A percentile compares a stretch with the other conserved stretches of the same genome.
Conservation (phyloP, 2,888 invertebrate genomes). For the Phorcus lineatus region DNA sequence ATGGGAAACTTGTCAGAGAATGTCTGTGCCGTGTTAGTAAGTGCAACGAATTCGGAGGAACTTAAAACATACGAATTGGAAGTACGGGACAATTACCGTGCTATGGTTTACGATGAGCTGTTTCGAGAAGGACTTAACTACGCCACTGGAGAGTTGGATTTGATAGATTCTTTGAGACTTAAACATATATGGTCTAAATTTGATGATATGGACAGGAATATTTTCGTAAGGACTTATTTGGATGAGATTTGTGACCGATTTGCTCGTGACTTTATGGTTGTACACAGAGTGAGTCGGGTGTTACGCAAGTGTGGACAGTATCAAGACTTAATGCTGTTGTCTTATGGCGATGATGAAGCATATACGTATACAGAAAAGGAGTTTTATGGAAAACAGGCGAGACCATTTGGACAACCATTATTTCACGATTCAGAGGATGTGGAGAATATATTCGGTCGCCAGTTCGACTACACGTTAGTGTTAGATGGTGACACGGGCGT, state of each 20-base stretch:
- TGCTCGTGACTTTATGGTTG: slow-evolving; percentile 65
- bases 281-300: slow-evolving; percentile 64
- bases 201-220: slow-evolving; percentile 49
- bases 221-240: slow-evolving; percentile 62
- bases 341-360: slow-evolving; percentile 62
- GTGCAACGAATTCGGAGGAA: slow-evolving; percentile 59
- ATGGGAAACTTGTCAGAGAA: slow-evolving; percentile 64
- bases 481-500: slow-evolving; percentile 67
- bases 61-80: slow-evolving; percentile 59
- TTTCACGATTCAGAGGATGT: slow-evolving; percentile 65
- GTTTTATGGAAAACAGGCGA: slow-evolving; percentile 58
- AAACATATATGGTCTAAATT: slow-evolving; percentile 62
- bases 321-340: slow-evolving; percentile 68
- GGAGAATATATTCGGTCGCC: slow-evolving; percentile 60
- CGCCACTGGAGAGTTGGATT: slow-evolving; percentile 51
- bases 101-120: slow-evolving; percentile 59
- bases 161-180: slow-evolving; percentile 54
- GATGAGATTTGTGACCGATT: slow-evolving; percentile 63
- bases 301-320: slow-evolving; percentile 69
- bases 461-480: slow-evolving; percentile 66
- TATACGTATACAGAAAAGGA: slow-evolving; percentile 61
- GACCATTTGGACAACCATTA: slow-evolving; percentile 57
- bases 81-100: slow-evolving; percentile 59
- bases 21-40: slow-evolving; percentile 63
- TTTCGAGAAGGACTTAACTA: slow-evolving; percentile 61